Evolutionary conservation across 2,797 vertebrate species (phyloP).

Genomic region (Rhinella marina): DNA sequence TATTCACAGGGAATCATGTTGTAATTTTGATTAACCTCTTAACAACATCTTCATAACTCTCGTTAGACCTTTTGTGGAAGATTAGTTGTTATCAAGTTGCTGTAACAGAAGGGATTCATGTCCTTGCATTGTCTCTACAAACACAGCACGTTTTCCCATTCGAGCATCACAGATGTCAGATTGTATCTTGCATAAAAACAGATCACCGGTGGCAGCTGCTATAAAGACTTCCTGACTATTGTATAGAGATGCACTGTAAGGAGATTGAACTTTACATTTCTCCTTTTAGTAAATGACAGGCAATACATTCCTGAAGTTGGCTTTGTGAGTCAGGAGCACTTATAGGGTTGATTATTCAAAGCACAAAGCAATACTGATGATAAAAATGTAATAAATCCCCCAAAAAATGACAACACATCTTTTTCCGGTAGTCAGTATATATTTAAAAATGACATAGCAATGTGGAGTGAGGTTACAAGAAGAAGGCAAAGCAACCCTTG

Average conservation of each 20-base stretch:
- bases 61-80: slow-evolving; percentile 38
- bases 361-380: background rate
- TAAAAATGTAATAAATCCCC: background rate
- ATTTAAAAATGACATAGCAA: background rate
- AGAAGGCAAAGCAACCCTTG: too few species aligned
- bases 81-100: slow-evolving; percentile 45
- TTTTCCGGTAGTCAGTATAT: background rate
- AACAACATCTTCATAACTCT: slow-evolving; percentile 37
- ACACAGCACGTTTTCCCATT: slow-evolving; percentile 26
- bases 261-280: background rate
- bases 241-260: background rate
- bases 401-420: too few species aligned
- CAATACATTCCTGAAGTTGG: background rate
- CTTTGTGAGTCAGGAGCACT: background rate
- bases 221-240: background rate
- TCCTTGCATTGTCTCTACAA: slow-evolving; percentile 24
- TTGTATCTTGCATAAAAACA: slow-evolving; percentile 33
- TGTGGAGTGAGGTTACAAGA: too few species aligned
- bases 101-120: slow-evolving; percentile 37
- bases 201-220: slow-evolving; percentile 30
- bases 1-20: slow-evolving; percentile 18
- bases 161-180: slow-evolving; percentile 35
- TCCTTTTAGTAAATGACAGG: background rate
- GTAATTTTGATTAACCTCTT: slow-evolving; percentile 47
- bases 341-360: background rate